Evolutionary conservation across 1,140 invertebrate genomes (phyloP), one percentile per base, ranked within the genome.

Genomic region (Lysiphlebus fabarum): DNA sequence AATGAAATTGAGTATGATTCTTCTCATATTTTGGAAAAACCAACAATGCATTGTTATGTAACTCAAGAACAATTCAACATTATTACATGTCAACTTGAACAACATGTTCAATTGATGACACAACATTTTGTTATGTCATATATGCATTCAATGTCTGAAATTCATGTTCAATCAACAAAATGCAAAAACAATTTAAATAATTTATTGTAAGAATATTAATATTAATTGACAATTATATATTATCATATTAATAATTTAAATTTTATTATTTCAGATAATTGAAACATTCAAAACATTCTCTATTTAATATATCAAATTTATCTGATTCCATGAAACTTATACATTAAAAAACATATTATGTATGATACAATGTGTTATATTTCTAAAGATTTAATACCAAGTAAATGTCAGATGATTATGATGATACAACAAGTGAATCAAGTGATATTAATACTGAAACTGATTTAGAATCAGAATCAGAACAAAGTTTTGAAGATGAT

Each of bases 31-130:
- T 74, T 82, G 53, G 68, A 75, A 50, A 80, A 81, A 62, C 69
- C 74, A 62, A 69, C 72, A 59, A 9, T 65, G 48, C 68, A 72
- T 58, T 58, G 65, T 58, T 64, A 79, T 17, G 69, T 84, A 2
- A 82, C 70, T 17, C 41, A 42, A 37, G 61, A 81, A 26, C 88
- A 90, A 70, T 67, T 78, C 14, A 64, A 76, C 43, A 75, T 90
- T 61, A 71, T 93, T 9, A 82, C 87, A 62, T 86, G 91, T 65
- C 92, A 95, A 76, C 73, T 95, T 53, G 77, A 86, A 14, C 86
- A 91, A 66, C 90, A 93, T 76, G 79, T 91, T 0, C 91, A 93
- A 74, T 65, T 92, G 58, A 72, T 88, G 5, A 79, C 85, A 2
- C 87, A 90, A 67, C 84, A 84, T 68, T 91, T 83, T 74, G 57